These are phyloP conservation scores for Dilophus febrilis DNA, from an alignment of 2,888 invertebrate genomes.

Conservation along the genomic window DNA sequence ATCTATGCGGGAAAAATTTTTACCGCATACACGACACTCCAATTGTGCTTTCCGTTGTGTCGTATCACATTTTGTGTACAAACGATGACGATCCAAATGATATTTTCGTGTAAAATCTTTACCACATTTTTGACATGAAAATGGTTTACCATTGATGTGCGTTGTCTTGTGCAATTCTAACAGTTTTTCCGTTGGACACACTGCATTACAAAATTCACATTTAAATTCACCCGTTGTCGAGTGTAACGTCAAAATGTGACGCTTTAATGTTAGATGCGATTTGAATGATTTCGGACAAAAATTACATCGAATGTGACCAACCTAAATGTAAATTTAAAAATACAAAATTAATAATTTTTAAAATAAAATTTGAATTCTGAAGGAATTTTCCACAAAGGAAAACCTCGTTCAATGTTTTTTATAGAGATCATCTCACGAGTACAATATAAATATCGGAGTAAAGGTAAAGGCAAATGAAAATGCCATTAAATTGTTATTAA, in stretches of 20 bases:
- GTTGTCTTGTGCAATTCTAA: conserved; percentile 50
- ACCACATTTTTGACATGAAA: conserved; percentile 47
- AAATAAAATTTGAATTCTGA: no score
- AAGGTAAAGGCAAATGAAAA: no score
- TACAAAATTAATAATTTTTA: background rate
- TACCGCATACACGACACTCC: conserved; percentile 28
- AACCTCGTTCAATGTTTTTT: no score
- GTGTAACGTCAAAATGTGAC: conserved; percentile 53
- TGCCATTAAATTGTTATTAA: no score
- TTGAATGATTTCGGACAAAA: conserved; percentile 59
- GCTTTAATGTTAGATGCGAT: conserved; percentile 43
- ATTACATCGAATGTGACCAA: conserved; percentile 31
- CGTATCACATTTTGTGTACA: conserved; percentile 23
- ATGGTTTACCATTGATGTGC: conserved; percentile 40
- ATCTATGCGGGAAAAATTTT: conserved; percentile 38
- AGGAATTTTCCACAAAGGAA: no score
- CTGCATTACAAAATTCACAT: conserved; percentile 48
- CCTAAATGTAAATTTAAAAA: conserved; percentile 14
- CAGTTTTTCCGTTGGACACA: conserved; percentile 42
- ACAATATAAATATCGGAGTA: no score
- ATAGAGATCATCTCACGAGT: no score
- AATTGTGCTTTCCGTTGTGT: conserved; percentile 18
- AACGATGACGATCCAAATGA: conserved; percentile 41
- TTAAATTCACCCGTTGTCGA: conserved; percentile 40
- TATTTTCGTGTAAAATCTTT: conserved; percentile 59